A percentile compares a stretch with the other conserved stretches of the same genome.
These are phyloP conservation scores for Typhlomys cinereus DNA, from an alignment of 2,113 vertebrate species.

Conservation along the genomic window DNA sequence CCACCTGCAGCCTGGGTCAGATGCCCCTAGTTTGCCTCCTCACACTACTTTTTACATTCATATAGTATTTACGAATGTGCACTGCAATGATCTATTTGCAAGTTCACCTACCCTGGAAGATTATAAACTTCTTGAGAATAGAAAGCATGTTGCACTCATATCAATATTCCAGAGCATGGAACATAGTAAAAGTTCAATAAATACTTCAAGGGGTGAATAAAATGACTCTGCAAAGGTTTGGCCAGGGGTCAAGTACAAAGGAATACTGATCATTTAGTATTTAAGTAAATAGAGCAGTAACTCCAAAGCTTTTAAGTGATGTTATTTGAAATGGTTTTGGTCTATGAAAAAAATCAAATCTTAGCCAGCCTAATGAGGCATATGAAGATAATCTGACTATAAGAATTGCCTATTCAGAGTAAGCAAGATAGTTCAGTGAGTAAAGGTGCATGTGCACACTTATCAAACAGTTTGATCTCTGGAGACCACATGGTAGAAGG, in stretches of 20 bases:
- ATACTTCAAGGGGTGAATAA: background rate
- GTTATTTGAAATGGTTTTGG: constrained; percentile 23
- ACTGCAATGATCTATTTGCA: background rate
- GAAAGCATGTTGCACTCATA: background rate
- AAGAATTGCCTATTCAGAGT: constrained; percentile 10
- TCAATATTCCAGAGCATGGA: background rate
- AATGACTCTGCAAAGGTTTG: background rate
- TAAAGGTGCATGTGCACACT: too few relatives aligned
- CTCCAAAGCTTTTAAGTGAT: background rate
- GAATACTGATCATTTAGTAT: background rate
- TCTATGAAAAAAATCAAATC: background rate
- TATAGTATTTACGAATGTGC: background rate
- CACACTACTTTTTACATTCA: background rate
- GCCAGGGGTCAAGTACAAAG: background rate
- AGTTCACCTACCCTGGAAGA: background rate
- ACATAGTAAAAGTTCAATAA: constrained; percentile 27
- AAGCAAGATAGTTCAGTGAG: too few relatives aligned
- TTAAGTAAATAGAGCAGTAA: background rate
- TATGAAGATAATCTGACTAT: background rate
- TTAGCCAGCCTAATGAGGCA: background rate
- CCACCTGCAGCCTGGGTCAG: background rate
- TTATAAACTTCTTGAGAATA: background rate
- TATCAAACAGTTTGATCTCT: too few relatives aligned
- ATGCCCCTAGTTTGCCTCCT: background rate
- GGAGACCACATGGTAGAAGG: too few relatives aligned